Conservation (phyloP, 2,888 invertebrate species). For the Parnassius smintheus region DNA sequence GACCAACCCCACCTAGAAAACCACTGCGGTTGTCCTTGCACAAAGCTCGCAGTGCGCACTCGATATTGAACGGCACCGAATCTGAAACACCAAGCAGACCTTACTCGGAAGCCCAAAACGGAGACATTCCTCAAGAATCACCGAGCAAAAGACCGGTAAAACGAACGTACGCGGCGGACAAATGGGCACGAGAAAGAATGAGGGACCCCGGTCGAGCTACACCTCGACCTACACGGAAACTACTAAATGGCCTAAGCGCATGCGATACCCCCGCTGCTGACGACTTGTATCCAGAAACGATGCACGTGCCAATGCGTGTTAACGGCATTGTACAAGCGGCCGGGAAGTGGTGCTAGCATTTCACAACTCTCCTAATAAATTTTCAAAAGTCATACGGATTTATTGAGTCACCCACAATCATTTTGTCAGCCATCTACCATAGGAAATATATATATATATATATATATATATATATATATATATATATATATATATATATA, state of each 20-base stretch:
- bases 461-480: too few relatives aligned
- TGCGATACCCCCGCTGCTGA: constrained; percentile 64
- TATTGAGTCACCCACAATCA: too few relatives aligned
- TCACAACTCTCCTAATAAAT: too few relatives aligned
- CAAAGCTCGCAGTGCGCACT: constrained; percentile 90
- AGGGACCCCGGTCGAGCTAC: constrained; percentile 61
- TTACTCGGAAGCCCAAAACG: constrained; percentile 49
- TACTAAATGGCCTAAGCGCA: constrained; percentile 50
- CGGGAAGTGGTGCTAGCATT: constrained; percentile 58
- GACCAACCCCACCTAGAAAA: constrained; percentile 92
- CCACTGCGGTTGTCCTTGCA: constrained; percentile 91
- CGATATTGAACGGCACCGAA: constrained; percentile 77
- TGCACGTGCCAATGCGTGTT: constrained; percentile 44
- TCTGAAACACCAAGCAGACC: constrained; percentile 66
- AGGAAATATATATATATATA: too few relatives aligned
- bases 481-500: too few relatives aligned
- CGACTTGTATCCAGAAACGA: constrained; percentile 60
- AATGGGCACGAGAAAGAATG: constrained; percentile 52
- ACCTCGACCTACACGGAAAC: constrained; percentile 59
- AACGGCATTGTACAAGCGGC: constrained; percentile 40
- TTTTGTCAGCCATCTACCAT: too few relatives aligned
- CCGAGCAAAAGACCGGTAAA: constrained; percentile 83
- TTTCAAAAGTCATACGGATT: too few relatives aligned
- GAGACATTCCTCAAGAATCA: constrained; percentile 57
- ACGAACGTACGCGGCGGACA: constrained; percentile 73